Evolutionary conservation across 2,113 vertebrate species (phyloP), one percentile per base, ranked within the genome.

Genomic region (Tupaia chinensis): DNA sequence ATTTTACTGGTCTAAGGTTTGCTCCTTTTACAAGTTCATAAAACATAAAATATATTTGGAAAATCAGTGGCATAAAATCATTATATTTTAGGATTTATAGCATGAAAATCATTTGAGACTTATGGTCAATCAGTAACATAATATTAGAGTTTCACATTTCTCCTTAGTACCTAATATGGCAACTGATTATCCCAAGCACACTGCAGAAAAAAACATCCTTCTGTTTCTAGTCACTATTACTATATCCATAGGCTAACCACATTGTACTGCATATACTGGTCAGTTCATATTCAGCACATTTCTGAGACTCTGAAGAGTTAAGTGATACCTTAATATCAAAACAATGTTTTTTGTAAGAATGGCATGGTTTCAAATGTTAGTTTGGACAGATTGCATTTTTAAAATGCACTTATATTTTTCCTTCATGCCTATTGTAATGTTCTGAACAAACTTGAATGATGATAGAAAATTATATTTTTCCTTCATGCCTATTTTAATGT

Each of bases 381-480:
- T 82, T 83, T 0, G 12, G 83, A 53, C 87, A 89, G 79, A 76
- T 81, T 1, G 1, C 58, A 7, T 97, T 94, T 83, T 78, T 91
- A 98, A 96, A 89, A 91, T 13, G 72, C 65, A 19, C 6, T 65
- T 60, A 70, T 97, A 97, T 32, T 97, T 94, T 23, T 87, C 69
- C 73, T 92, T 86, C 61, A 44, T 63, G 73, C 53, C 54, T 89
- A 4, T 95, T 93, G 93, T 80, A 87, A 92, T 81, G 65, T 92
- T 53, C 60, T 84, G 32, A 81, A 63, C 70, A 89, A 70, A 84
- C 79, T 53, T 94, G 82, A 92, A 20, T 69, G 93, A 34, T 78
- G 86, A 91, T 76, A 95, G 96, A 88, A 88, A 98, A 98, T 98
- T 98, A 98, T 97, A 97, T 32, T 97, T 94, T 23, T 87, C 69